phyloP scores from a whole-genome alignment of 2,113 vertebrate species.

The Archilochus colubris region DNA sequence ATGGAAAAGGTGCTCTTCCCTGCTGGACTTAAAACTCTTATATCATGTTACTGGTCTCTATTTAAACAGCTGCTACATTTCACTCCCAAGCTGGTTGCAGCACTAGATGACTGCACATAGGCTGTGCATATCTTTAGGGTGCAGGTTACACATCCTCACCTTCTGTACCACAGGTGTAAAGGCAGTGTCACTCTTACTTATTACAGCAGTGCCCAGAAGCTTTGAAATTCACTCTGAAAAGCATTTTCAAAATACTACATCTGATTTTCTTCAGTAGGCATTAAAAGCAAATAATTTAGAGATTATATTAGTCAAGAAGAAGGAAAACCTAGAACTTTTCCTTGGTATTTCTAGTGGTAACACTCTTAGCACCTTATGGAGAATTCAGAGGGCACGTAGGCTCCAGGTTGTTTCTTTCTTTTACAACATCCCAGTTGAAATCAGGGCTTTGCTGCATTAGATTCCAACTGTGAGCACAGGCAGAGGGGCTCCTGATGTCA shows the following conservation, averaged over 20 bases:
- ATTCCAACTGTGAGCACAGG: not conserved
- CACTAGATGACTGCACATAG: not conserved
- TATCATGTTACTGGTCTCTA: conserved; percentile 40
- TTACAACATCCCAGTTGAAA: not conserved
- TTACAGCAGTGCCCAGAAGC: not conserved
- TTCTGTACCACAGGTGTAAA: not conserved
- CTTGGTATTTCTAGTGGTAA: not conserved
- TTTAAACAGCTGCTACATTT: conserved; percentile 63
- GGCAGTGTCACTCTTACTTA: not conserved
- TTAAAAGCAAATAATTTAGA: not conserved
- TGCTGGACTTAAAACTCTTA: not conserved
- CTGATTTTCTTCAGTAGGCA: not conserved
- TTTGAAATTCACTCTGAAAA: not conserved
- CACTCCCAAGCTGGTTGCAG: conserved; percentile 34
- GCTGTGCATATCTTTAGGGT: not conserved
- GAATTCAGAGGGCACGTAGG: not conserved
- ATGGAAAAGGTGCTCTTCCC: conserved; percentile 32
- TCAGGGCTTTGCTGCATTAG: not conserved
- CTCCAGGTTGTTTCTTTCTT: not conserved
- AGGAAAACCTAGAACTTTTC: not conserved
- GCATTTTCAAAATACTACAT: not conserved
- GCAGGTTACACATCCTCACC: not conserved
- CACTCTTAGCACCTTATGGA: not conserved
- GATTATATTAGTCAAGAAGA: not conserved
- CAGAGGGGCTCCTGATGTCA: not conserved